phyloP scores from a whole-genome alignment of 2,797 vertebrate species.

The Sarcophilus harrisii region DNA sequence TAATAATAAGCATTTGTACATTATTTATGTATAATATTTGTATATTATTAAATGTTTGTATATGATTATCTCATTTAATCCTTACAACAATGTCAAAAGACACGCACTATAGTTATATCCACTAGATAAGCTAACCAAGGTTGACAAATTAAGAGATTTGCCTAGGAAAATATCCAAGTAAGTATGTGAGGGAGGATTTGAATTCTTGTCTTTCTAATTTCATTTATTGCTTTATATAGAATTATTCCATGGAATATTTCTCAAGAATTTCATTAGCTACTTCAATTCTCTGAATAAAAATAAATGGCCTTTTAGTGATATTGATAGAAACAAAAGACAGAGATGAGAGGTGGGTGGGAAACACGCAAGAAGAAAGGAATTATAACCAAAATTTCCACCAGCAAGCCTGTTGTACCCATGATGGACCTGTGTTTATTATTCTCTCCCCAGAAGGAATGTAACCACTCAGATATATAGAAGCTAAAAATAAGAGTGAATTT shows the following conservation, averaged over 20 bases:
- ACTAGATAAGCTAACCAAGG: background rate
- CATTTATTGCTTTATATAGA: background rate
- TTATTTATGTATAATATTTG: background rate
- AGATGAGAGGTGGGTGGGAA: background rate
- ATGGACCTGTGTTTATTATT: background rate
- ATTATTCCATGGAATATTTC: background rate
- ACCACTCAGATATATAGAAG: background rate
- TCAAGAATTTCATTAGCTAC: background rate
- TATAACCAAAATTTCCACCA: background rate
- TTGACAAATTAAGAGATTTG: background rate
- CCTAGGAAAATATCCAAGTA: background rate
- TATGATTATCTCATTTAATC: background rate
- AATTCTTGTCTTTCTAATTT: background rate
- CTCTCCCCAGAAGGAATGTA: background rate
- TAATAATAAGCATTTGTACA: background rate
- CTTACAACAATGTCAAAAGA: background rate
- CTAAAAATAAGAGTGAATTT: background rate
- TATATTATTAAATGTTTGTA: background rate
- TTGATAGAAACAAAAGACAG: background rate
- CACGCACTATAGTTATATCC: background rate
- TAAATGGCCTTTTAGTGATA: background rate
- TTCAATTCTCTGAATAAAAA: background rate
- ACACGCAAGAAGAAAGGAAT: background rate
- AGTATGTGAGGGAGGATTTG: background rate
- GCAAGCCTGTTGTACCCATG: background rate